These are phyloP conservation scores for Catharus bicknelli DNA, from an alignment of 2,113 vertebrate species.

Conservation along the genomic window DNA sequence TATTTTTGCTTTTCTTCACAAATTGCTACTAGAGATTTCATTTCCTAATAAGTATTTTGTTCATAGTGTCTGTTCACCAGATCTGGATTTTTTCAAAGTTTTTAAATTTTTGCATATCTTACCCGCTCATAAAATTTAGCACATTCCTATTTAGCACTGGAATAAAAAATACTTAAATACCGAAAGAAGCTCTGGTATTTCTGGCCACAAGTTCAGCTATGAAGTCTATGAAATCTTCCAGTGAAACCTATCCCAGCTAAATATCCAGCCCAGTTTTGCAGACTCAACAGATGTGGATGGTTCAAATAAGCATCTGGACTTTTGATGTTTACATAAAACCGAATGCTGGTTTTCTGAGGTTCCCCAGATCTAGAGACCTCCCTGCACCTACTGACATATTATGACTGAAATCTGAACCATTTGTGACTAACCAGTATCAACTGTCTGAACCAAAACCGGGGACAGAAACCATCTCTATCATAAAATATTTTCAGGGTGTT, in stretches of 20 bases:
- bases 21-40: not conserved
- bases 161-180: constrained; percentile 37
- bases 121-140: not conserved
- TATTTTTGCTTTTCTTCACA: not conserved
- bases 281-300: constrained; percentile 41
- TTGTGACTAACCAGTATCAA: not conserved
- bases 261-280: constrained; percentile 29
- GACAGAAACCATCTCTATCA: not conserved
- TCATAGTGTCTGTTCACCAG: not conserved
- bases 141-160: not conserved
- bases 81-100: not conserved
- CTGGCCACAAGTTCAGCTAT: constrained; percentile 33
- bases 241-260: constrained; percentile 26
- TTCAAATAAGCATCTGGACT: constrained; percentile 56
- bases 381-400: constrained; percentile 2
- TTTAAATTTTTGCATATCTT: not conserved
- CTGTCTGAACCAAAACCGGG: not conserved
- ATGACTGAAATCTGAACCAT: not conserved
- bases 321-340: constrained; percentile 31
- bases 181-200: constrained; percentile 49
- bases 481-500: not conserved
- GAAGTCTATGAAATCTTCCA: constrained; percentile 50
- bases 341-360: not conserved
- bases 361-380: not conserved
- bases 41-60: not conserved